Percentiles rank a stretch among this genome's conserved stretches.
Conservation (phyloP, 2,888 invertebrate genomes). For the Mantis religiosa region DNA sequence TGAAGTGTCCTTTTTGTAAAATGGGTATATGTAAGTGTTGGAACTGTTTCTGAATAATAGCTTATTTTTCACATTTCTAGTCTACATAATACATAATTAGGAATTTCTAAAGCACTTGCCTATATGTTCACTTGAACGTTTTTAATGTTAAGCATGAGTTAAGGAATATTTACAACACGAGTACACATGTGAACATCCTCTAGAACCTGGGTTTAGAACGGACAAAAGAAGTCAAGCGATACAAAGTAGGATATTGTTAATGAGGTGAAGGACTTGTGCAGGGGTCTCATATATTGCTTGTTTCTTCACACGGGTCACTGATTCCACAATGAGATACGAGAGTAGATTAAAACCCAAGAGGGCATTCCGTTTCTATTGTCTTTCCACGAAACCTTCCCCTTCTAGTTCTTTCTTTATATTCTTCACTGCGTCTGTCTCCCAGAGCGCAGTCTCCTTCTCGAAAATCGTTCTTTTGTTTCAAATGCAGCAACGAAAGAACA, state of each 20-base stretch:
- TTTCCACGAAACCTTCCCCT: background rate
- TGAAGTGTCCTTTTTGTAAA: too few species aligned
- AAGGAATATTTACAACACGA: too few species aligned
- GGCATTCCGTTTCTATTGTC: constrained; percentile 10
- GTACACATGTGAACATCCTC: too few species aligned
- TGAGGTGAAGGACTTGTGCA: background rate
- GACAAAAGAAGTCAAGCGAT: background rate
- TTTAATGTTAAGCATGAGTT: too few species aligned
- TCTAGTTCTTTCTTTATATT: background rate
- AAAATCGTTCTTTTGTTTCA: background rate
- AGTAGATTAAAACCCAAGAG: constrained; percentile 24
- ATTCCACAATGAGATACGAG: constrained; percentile 27
- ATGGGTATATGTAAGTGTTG: too few species aligned
- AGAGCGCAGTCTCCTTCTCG: background rate
- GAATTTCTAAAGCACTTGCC: too few species aligned
- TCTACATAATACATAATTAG: too few species aligned
- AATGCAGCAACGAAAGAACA: background rate
- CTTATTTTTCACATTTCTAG: too few species aligned
- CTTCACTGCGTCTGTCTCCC: background rate
- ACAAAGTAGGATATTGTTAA: background rate
- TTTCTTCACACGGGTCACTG: constrained; percentile 27
- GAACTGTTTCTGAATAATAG: too few species aligned
- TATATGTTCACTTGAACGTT: too few species aligned
- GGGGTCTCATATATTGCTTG: background rate
- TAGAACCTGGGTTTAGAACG: background rate